Base-by-base conservation (phyloP, 2,113 vertebrate genomes). In the Thomomys bottae region DNA sequence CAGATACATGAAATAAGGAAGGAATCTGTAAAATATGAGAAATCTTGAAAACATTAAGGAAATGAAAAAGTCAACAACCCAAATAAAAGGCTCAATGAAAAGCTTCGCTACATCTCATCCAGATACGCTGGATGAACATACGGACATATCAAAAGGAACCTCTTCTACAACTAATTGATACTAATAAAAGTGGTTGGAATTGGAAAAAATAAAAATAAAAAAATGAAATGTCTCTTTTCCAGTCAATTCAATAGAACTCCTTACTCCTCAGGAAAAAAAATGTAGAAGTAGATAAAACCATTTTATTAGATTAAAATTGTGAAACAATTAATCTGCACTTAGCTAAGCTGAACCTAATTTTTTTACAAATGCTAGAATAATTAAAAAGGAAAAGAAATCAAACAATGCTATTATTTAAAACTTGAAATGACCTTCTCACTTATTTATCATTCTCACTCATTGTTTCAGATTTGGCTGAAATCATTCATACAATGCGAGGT, bases 401-500 rank as follows among this genome's bases (percentile, higher is more conserved):
- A 87, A 32, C n/a, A 87, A 94, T 2, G 84, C 3, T 94, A 91
- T 94, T 32, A 24, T 82, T 96, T 92, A 89, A 71, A 9, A 68
- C 59, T 20, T 66, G 94, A 96, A 84, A 45, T 91, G 88, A 68
- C 78, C 83, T 93, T 40, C 71, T 96, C 64, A 94, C 61, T 83
- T 85, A 94, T 77, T 78, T 82, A 97, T 30, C 23, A n/a, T n/a
- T n/a, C n/a, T n/a, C n/a, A n/a, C n/a, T n/a, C n/a, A n/a, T n/a
- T 70, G n/a, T 28, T 93, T 96, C 54, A 84, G 84, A 91, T 86
- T 72, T 30, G 97, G 71, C 73, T 88, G 36, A 95, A 93, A 45
- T 28, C 66, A 91, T 84, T 66, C 26, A 28, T 85, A 30, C 68
- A 84, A 78, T 90, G 38, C 84, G 57, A 61, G 17, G 36, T 96